Evolutionary conservation across 2,888 invertebrate species (phyloP).

Genomic region (Limnephilus lunatus): DNA sequence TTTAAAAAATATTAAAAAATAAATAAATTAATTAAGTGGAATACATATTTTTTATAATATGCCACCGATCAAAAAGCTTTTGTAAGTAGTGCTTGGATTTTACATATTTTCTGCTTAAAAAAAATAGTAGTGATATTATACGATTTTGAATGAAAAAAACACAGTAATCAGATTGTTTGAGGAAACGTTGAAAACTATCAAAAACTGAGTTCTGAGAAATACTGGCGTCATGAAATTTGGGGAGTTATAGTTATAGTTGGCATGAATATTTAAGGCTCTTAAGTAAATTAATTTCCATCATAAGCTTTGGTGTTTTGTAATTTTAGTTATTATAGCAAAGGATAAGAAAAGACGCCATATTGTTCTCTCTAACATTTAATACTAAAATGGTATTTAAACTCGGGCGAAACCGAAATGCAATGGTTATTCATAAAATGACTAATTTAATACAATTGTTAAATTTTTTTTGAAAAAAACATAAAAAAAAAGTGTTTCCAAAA

Average conservation of each 20-base stretch:
- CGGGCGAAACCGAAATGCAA: too few relatives aligned
- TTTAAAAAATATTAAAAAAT: background rate
- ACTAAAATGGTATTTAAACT: too few relatives aligned
- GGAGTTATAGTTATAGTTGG: background rate
- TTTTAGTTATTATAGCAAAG: background rate
- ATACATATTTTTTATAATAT: background rate
- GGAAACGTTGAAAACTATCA: background rate
- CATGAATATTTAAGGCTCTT: background rate
- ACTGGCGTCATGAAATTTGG: background rate
- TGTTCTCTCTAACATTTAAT: too few relatives aligned
- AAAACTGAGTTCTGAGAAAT: background rate
- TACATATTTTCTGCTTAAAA: background rate
- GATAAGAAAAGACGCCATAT: too few relatives aligned
- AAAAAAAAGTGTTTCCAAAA: too few relatives aligned
- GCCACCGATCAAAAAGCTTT: too few relatives aligned
- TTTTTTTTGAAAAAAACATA: too few relatives aligned
- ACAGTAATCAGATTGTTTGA: background rate
- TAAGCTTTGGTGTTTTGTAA: background rate
- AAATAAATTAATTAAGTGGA: background rate
- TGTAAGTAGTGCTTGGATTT: background rate
- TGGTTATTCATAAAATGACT: too few relatives aligned
- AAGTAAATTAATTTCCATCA: background rate
- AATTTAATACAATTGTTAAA: too few relatives aligned
- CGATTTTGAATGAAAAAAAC: background rate
- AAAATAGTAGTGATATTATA: background rate